Base-by-base conservation (phyloP, 92 coral and sea anemone genomes). In the Parazoanthus swiftii region DNA sequence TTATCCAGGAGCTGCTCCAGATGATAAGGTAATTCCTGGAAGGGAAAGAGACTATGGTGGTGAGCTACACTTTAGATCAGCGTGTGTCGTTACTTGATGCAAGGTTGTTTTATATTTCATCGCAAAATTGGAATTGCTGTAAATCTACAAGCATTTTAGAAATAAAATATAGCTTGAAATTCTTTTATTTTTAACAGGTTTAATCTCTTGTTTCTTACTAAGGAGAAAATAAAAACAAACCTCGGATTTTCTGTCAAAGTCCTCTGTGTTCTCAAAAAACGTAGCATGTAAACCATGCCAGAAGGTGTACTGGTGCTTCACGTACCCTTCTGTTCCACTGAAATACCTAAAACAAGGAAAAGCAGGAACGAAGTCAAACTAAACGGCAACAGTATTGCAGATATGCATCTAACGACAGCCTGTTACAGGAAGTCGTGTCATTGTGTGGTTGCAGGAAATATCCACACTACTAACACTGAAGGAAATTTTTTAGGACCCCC, bases 211-310 rank as follows among this genome's bases (percentile, higher is more conserved):
- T 36, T 43, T 76, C 26, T 21, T 33, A 54, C 13, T 13, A 36
- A 25, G 3, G 26, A 4, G 26, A 81, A 35, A 59, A 21, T 8
- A 23, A 23, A 46, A 66, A 39, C 63, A 68, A 42, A 97, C 99
- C 99, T 97, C 99, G 1, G 99, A 97, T 86, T 97, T 97, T 14
- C 99, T 92, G 82, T 97, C 99, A 85, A 81, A 95, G 74, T 97
- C 99, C 73, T 97, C 99, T 56, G 91, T 92, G 38, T 93, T 88
- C 82, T 97, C 99, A 84, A 97, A 97, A 84, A 95, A 97, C 59
- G 93, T 95, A 0, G 99, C 98, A 36, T 93, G 98, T 56, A 92
- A 82, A 56, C 99, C 99, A 81, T 96, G 99, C 99, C 99, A 96
- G 90, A 96, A 96, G 10, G 98, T 94, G 85, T 95, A 95, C 92